These are phyloP conservation scores for Saguinus midas DNA, from an alignment of 2,113 vertebrate species.

Conservation along the genomic window DNA sequence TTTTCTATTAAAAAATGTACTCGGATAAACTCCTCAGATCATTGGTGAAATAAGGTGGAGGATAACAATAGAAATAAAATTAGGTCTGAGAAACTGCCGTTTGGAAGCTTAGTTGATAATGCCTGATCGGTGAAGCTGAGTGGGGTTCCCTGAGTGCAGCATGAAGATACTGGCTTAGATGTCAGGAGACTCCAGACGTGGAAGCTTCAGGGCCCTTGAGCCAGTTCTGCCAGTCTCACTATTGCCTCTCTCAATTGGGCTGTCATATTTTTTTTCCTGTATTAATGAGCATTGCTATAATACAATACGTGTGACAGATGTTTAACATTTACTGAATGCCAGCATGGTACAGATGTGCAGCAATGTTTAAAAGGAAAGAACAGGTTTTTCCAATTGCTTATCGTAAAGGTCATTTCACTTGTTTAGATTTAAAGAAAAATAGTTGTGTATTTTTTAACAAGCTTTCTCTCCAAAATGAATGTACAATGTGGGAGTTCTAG, in stretches of 20 bases:
- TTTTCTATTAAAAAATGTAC: background rate
- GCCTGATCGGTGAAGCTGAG: background rate
- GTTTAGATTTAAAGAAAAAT: background rate
- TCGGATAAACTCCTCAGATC: background rate
- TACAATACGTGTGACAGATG: background rate
- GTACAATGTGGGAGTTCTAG: background rate
- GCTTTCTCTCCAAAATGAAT: background rate
- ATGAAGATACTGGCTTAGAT: background rate
- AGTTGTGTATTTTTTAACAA: background rate
- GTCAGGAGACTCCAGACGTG: background rate
- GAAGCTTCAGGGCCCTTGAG: too few species aligned
- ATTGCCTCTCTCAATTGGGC: background rate
- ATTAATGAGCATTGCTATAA: background rate
- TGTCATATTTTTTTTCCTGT: background rate
- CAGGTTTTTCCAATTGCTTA: background rate
- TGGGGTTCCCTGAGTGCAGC: too few species aligned
- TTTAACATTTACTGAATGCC: background rate
- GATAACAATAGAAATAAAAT: background rate
- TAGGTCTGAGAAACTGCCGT: background rate
- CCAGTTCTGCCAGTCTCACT: background rate
- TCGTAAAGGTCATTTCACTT: background rate
- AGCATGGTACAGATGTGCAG: background rate
- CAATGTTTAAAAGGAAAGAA: background rate
- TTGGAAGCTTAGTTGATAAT: background rate
- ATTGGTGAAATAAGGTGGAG: background rate